Conservation (phyloP, 1,140 invertebrate genomes). For the Leptopilina clavipes region DNA sequence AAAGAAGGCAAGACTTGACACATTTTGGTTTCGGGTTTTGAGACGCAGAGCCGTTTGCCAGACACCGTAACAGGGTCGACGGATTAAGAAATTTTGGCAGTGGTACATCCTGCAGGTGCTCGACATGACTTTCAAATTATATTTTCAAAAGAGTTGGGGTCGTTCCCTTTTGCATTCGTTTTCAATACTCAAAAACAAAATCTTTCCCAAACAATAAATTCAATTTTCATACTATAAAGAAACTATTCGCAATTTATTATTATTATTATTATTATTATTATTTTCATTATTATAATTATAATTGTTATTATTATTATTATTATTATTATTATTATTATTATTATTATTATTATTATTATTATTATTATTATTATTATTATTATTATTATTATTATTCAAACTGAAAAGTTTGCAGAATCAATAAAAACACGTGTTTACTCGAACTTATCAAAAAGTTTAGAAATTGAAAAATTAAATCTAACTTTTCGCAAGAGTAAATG, state of each 20-base stretch:
- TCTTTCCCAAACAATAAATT: too few species aligned
- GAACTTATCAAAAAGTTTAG: not conserved
- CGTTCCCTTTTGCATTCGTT: constrained; percentile 36
- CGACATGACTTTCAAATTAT: constrained; percentile 42
- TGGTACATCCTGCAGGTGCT: constrained; percentile 46
- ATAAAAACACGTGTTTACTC: not conserved
- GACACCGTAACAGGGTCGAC: constrained; percentile 64
- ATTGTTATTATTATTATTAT: too few species aligned
- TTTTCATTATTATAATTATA: too few species aligned
- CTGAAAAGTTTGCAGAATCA: not conserved
- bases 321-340: too few species aligned
- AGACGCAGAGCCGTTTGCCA: constrained; percentile 50
- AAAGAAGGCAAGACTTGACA: constrained; percentile 42
- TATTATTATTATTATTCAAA: too few species aligned
- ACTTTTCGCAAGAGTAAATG: not conserved
- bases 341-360: too few species aligned
- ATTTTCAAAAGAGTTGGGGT: constrained; percentile 41
- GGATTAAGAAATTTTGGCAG: constrained; percentile 65
- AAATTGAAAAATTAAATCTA: not conserved
- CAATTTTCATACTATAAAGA: too few species aligned
- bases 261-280: too few species aligned
- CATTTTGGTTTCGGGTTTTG: constrained; percentile 7
- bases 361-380: too few species aligned
- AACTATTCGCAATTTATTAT: too few species aligned
- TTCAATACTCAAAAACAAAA: too few species aligned